A percentile compares a stretch with the other conserved stretches of the same genome.
These are phyloP conservation scores for Mormyrus iriodes DNA, from an alignment of 2,113 vertebrate species.

Conservation along the genomic window DNA sequence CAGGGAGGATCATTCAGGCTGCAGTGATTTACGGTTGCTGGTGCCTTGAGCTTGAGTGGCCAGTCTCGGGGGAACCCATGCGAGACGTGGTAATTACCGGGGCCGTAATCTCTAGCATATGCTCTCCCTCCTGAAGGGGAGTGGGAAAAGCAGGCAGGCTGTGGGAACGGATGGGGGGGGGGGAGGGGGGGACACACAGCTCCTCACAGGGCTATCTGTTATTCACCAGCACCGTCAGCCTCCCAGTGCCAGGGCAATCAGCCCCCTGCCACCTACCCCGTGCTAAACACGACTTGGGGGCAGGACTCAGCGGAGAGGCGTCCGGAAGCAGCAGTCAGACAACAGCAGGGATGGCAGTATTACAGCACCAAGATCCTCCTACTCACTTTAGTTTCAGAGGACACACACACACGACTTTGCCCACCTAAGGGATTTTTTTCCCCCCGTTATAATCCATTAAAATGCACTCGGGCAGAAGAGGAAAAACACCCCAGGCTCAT, in stretches of 20 bases:
- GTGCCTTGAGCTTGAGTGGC: not conserved
- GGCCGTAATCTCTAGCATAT: constrained; percentile 1
- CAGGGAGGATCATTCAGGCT: not conserved
- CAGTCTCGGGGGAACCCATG: constrained; percentile 3
- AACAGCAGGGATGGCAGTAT: not conserved
- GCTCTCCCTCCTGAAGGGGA: not conserved
- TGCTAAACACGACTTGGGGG: not conserved
- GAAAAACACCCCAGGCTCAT: not conserved
- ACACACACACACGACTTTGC: not conserved
- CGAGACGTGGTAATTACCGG: constrained; percentile 10
- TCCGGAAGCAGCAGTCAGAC: not conserved
- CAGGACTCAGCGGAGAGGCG: not conserved
- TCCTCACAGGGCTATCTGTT: not conserved
- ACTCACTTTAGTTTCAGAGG: not conserved
- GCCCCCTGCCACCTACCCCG: not conserved
- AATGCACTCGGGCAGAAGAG: not conserved
- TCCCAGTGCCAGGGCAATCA: not conserved
- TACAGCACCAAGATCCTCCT: not conserved
- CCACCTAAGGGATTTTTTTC: not conserved
- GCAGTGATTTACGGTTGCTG: constrained; percentile 5
- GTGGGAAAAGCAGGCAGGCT: not conserved
- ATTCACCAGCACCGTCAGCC: not conserved
- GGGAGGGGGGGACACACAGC: not conserved
- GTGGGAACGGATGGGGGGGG: not conserved
- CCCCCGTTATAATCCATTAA: not conserved